Evolutionary conservation across 2,113 vertebrate species (phyloP), one percentile per base, ranked within the genome.

Genomic region (Tyrannus savana): DNA sequence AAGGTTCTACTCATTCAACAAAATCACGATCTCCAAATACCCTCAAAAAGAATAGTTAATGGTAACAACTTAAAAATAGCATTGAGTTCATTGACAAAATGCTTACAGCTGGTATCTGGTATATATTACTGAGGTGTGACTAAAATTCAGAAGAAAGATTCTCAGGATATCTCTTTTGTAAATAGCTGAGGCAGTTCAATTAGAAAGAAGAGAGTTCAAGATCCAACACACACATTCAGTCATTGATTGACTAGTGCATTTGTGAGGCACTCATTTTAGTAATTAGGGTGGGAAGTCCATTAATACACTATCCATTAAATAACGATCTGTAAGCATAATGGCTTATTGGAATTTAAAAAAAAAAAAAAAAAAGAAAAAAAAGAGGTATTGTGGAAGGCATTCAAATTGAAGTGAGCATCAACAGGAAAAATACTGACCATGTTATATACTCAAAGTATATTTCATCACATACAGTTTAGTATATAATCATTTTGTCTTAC

Each of bases 261-360:
- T 96, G 89, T 84, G 87, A 95, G 86, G 92, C 93, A 97, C 91
- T 97, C 96, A 93, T 97, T 97, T 97, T 86, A 93, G 93, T 95
- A 97, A 97, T 97, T 97, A 97, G 89, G 69, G 71, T 53, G 88
- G 82, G 75, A 96, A 98, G 96, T 94, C 95, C 95, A 98, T 97
- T 97, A 98, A 96, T 93, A 96, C 35, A 83, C 42, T 82, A 93
- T 89, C 91, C 95, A 93, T 94, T 97, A 97, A 97, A 94, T 90
- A 97, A 96, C 0, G 3, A 97, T 94, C 91, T 93, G 67, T 80
- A 97, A 94, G 47, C 58, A 94, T 95, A 97, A 96, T 89, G 89
- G 95, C 74, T 96, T 96, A 97, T 53, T 92, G 78, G 78, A 41
- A 68, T 37, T 59, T 4, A 7, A 9, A 71, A 58, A 50, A 35